A percentile compares a stretch with the other conserved stretches of the same genome.
These are phyloP conservation scores for Pleuronectes platessa DNA, from an alignment of 2,113 vertebrate genomes.

Conservation along the genomic window DNA sequence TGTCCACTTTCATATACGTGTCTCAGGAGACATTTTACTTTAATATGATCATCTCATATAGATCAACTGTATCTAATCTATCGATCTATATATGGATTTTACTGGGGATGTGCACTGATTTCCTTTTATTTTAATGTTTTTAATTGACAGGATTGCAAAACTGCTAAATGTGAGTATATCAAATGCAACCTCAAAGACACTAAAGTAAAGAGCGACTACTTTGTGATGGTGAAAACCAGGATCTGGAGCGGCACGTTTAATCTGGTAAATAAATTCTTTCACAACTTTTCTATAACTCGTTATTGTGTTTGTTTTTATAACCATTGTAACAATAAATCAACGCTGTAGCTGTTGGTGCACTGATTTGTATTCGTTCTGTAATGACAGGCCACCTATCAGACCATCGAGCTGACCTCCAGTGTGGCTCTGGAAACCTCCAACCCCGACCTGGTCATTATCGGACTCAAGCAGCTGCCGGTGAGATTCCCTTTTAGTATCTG, in stretches of 20 bases:
- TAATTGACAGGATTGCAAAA: conserved; percentile 85
- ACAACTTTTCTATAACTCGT: neutral
- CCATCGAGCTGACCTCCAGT: conserved; percentile 79
- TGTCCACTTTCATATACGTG: no score
- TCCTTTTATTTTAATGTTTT: neutral
- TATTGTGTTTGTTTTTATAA: neutral
- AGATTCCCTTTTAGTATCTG: conserved; percentile 16
- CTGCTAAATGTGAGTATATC: conserved; percentile 81
- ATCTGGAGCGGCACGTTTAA: conserved; percentile 92
- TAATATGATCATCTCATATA: no score
- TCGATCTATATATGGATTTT: no score
- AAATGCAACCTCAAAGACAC: conserved; percentile 87
- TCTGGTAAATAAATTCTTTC: conserved; percentile 79
- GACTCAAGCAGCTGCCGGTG: conserved; percentile 84
- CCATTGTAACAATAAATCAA: neutral
- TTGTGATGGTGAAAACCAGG: conserved; percentile 87
- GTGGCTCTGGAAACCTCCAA: conserved; percentile 83
- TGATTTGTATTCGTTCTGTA: neutral
- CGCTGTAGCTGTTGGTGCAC: neutral
- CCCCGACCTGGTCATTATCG: conserved; percentile 85
- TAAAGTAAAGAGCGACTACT: conserved; percentile 81
- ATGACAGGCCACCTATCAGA: conserved; percentile 86
- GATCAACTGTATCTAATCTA: no score
- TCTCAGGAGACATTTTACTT: no score
- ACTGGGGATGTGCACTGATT: neutral